Conservation (phyloP, 1,140 invertebrate genomes). For the Nymphalis io region DNA sequence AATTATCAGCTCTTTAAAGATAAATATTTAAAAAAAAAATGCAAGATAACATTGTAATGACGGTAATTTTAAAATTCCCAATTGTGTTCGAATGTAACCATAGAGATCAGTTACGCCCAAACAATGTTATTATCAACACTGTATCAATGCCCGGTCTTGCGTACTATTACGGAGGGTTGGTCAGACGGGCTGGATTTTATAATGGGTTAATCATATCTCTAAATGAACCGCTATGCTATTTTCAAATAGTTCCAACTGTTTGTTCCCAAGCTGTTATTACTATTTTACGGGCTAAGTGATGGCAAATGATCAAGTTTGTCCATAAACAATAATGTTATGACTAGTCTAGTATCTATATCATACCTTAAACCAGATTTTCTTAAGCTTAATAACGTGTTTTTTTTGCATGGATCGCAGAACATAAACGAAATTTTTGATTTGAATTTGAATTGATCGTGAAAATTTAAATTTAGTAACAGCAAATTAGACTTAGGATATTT, state of each 20-base stretch:
- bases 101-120: conserved; percentile 60
- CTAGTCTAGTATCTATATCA: too few species aligned
- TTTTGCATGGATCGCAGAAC: too few species aligned
- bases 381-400: too few species aligned
- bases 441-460: too few species aligned
- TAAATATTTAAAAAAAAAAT: too few species aligned
- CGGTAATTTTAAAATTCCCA: not conserved
- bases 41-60: not conserved
- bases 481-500: too few species aligned
- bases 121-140: conserved; percentile 61
- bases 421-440: too few species aligned
- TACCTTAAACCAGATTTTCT: too few species aligned
- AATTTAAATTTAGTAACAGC: too few species aligned
- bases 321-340: too few species aligned
- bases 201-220: conserved; percentile 56
- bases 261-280: conserved; percentile 61
- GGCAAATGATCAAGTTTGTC: not conserved
- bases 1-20: too few species aligned
- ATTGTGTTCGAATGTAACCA: conserved; percentile 47
- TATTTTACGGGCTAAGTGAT: not conserved
- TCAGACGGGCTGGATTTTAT: conserved; percentile 54
- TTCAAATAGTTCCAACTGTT: conserved; percentile 65
- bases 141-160: conserved; percentile 57
- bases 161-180: conserved; percentile 59
- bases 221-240: conserved; percentile 62